Evolutionary conservation across 2,113 vertebrate genomes (phyloP).

Genomic region (Atlantisia rogersi): DNA sequence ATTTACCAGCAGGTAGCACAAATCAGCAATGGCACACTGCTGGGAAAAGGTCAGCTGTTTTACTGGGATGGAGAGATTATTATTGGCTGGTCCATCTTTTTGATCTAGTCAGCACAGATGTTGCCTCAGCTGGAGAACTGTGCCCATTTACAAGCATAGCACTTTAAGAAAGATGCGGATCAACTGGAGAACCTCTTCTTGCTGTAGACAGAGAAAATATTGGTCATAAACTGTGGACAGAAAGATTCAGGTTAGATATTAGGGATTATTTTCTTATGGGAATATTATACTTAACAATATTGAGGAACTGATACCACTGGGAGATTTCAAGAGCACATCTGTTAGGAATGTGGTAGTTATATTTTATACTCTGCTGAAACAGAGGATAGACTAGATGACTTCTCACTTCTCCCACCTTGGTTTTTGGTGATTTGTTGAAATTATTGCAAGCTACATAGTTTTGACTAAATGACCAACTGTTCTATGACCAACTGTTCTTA

Average conservation of each 20-base stretch:
- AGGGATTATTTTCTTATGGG: neutral
- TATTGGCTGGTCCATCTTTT: neutral
- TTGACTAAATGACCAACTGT: constrained; percentile 34
- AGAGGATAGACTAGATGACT: constrained; percentile 26
- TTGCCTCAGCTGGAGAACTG: neutral
- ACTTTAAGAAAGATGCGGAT: neutral
- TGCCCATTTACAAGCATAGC: neutral
- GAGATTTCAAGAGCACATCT: constrained; percentile 47
- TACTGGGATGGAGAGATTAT: neutral
- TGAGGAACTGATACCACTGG: neutral
- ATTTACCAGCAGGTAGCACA: neutral
- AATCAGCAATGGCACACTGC: neutral
- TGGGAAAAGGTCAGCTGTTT: neutral
- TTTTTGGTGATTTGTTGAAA: constrained; percentile 39
- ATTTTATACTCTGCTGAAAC: constrained; percentile 32
- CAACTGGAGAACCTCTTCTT: neutral
- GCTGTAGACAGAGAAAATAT: neutral
- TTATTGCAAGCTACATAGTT: neutral
- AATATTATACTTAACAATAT: neutral
- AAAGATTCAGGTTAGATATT: neutral
- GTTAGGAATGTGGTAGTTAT: constrained; percentile 14
- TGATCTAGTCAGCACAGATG: neutral
- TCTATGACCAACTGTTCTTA: constrained; percentile 19
- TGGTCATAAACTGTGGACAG: neutral
- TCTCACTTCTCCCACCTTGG: constrained; percentile 39